Evolutionary conservation across 92 coral and sea anemone genomes (phyloP).

Genomic region (Galaxea fascicularis): DNA sequence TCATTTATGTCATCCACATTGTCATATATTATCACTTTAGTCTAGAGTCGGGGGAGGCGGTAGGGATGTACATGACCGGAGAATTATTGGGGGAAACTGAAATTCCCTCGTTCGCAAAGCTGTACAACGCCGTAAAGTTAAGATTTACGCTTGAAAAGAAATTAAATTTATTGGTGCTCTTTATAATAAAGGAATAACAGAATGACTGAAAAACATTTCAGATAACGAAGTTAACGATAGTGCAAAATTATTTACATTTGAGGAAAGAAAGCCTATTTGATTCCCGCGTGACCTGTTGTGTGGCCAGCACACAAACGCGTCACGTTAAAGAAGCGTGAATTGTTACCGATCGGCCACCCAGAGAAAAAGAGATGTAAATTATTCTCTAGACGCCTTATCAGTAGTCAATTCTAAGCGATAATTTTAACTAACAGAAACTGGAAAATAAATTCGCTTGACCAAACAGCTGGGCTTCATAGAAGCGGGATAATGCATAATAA

Average conservation of each 20-base stretch:
- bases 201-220: not conserved
- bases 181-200: no score
- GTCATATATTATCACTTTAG: no score
- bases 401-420: not conserved
- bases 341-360: no score
- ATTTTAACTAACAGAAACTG: not conserved
- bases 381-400: not conserved
- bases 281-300: slow-evolving; percentile 30
- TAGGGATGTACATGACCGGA: no score
- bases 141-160: not conserved
- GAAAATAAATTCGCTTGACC: no score
- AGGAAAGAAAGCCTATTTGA: not conserved
- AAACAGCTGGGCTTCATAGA: slow-evolving; percentile 21
- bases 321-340: slow-evolving; percentile 20
- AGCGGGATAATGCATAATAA: not conserved
- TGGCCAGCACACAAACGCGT: slow-evolving; percentile 39
- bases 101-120: no score
- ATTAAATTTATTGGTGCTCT: not conserved
- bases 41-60: no score
- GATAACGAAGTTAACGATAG: not conserved
- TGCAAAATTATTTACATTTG: not conserved
- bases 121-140: no score
- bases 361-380: not conserved
- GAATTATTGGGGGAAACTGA: no score
- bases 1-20: no score